phyloP scores from a whole-genome alignment of 2,888 invertebrate genomes.

The Sipha maydis region DNA sequence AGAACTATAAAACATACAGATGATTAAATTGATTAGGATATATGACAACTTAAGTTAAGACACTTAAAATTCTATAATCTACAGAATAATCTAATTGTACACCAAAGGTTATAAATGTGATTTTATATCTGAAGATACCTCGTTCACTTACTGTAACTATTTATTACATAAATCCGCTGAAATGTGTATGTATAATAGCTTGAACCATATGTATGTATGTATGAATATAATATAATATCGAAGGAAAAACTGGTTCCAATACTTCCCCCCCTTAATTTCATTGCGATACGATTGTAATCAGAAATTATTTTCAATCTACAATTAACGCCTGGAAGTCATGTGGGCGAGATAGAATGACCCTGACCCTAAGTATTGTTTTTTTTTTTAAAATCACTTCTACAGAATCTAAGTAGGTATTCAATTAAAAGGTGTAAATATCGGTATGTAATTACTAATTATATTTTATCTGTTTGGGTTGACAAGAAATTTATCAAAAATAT shows the following conservation, averaged over 20 bases:
- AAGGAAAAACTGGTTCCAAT: conserved; percentile 42
- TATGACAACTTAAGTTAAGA: background rate
- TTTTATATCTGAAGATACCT: background rate
- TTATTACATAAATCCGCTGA: background rate
- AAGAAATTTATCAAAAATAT: conserved; percentile 31
- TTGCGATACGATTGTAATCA: conserved; percentile 45
- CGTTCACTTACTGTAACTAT: background rate
- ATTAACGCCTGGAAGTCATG: conserved; percentile 44
- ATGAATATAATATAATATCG: background rate
- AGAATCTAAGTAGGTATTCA: conserved; percentile 30
- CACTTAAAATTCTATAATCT: background rate
- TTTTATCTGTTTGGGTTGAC: conserved; percentile 10
- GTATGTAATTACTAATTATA: background rate
- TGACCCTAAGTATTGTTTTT: conserved; percentile 51
- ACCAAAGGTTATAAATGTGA: background rate
- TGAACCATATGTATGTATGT: background rate
- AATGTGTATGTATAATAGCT: background rate
- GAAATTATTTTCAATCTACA: conserved; percentile 51
- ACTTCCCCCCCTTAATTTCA: background rate
- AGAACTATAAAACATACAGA: background rate
- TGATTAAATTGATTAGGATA: background rate
- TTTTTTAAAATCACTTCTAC: conserved; percentile 25
- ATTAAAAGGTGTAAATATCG: conserved; percentile 43
- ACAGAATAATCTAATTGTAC: background rate
- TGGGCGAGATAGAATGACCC: conserved; percentile 45